Percentiles rank a stretch among this genome's conserved stretches.
Evolutionary conservation across 2,113 vertebrate genomes (phyloP).

Genomic region (Anser cygnoides): DNA sequence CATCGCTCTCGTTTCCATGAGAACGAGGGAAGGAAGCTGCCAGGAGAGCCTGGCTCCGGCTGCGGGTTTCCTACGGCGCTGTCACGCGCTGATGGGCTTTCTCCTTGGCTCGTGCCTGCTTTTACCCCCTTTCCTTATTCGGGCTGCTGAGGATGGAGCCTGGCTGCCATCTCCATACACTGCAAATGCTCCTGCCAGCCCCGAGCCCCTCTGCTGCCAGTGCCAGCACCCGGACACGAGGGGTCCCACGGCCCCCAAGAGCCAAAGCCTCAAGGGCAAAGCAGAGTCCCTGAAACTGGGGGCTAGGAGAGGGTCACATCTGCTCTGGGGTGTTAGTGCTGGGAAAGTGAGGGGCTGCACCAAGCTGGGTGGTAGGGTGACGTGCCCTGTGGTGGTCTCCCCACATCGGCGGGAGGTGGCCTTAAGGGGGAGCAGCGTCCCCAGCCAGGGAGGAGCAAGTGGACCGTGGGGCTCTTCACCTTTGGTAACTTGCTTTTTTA

Average conservation of each 20-base stretch:
- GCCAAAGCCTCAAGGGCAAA: neutral
- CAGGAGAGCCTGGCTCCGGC: neutral
- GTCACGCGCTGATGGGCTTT: neutral
- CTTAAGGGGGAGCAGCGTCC: neutral
- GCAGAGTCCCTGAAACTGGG: neutral
- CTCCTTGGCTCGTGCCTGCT: neutral
- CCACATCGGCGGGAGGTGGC: neutral
- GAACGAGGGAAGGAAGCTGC: neutral
- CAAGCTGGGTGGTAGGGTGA: neutral
- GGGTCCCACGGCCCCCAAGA: neutral
- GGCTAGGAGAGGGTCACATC: neutral
- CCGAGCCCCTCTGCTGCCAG: neutral
- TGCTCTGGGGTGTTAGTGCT: neutral
- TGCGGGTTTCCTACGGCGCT: fast-evolving
- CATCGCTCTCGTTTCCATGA: slow-evolving; percentile 17
- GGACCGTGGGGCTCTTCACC: neutral
- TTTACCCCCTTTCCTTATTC: neutral
- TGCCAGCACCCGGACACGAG: neutral
- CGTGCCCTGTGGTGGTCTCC: neutral
- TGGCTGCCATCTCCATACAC: neutral
- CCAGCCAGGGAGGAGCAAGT: fast-evolving
- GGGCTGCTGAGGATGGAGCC: neutral
- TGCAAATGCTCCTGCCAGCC: neutral
- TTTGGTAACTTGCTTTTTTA: fast-evolving
- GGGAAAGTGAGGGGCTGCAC: neutral